A percentile compares a stretch with the other conserved stretches of the same genome.
These are phyloP conservation scores for Fragum fragum DNA, from an alignment of 2,888 invertebrate species.

Conservation along the genomic window DNA sequence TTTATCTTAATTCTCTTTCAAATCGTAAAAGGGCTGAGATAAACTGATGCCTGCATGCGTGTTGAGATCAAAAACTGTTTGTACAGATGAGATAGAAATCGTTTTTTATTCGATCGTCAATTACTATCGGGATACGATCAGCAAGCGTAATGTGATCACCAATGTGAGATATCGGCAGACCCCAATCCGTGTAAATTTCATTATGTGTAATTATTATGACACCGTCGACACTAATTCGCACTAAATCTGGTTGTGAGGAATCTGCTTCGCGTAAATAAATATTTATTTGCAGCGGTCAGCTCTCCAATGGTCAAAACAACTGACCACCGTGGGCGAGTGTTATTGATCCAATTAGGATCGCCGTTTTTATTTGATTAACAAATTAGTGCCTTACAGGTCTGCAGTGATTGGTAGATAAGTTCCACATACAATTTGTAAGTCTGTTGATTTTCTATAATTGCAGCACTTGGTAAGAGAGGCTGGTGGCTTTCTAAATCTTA, in stretches of 20 bases:
- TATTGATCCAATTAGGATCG: constrained; percentile 33
- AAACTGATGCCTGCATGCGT: background rate
- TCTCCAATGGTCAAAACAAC: constrained; percentile 2
- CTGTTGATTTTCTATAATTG: no score
- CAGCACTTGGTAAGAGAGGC: no score
- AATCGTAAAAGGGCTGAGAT: no score
- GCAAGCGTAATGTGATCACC: background rate
- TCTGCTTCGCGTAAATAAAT: constrained; percentile 16
- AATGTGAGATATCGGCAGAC: constrained; percentile 10
- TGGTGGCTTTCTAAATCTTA: no score
- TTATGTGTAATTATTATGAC: constrained; percentile 33
- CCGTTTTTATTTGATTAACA: constrained; percentile 21
- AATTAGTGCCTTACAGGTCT: constrained; percentile 20
- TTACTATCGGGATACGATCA: background rate
- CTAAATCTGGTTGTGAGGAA: background rate
- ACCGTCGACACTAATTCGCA: constrained; percentile 29
- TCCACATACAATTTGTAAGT: no score
- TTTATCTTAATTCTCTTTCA: no score
- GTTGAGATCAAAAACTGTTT: background rate
- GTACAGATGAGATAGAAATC: background rate
- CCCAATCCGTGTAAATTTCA: constrained; percentile 23
- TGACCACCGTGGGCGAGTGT: constrained; percentile 21
- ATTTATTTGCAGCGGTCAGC: constrained; percentile 17
- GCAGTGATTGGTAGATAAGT: constrained; percentile 2
- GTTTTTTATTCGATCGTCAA: background rate